Percentiles rank a stretch among this genome's conserved stretches.
These are phyloP conservation scores for Spermophilus dauricus DNA, from an alignment of 2,113 vertebrate genomes.

Conservation along the genomic window DNA sequence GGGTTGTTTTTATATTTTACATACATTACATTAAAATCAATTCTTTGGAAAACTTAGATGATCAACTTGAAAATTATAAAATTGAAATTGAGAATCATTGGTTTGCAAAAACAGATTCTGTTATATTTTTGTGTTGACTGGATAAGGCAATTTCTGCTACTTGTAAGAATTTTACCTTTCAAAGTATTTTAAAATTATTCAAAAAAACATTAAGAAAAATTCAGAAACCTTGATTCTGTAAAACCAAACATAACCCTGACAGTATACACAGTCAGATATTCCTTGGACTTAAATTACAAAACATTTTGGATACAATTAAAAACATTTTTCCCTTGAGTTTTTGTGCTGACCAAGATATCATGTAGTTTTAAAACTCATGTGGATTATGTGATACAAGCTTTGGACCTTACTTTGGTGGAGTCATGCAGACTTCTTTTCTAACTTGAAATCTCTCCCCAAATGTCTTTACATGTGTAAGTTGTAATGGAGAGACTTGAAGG, in stretches of 20 bases:
- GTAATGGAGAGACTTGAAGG: background rate
- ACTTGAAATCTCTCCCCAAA: background rate
- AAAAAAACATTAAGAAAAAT: background rate
- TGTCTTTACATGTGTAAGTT: background rate
- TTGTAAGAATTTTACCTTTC: constrained; percentile 1
- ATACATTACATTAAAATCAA: background rate
- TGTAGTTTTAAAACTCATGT: background rate
- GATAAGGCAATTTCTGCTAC: background rate
- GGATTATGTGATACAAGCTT: background rate
- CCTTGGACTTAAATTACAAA: background rate
- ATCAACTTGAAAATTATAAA: background rate
- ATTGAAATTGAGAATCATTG: background rate
- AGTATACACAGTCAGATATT: background rate
- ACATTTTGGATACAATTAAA: background rate
- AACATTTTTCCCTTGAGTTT: background rate
- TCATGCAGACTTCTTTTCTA: background rate
- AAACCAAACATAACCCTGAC: background rate
- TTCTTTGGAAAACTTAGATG: constrained; percentile 32
- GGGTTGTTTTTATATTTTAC: background rate
- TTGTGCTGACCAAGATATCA: background rate
- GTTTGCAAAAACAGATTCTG: background rate
- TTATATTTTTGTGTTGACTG: constrained; percentile 2
- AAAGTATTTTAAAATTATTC: background rate
- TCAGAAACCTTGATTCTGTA: background rate
- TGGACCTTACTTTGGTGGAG: background rate